Base-by-base conservation (phyloP, 2,888 invertebrate species). In the Apodemia zela region DNA sequence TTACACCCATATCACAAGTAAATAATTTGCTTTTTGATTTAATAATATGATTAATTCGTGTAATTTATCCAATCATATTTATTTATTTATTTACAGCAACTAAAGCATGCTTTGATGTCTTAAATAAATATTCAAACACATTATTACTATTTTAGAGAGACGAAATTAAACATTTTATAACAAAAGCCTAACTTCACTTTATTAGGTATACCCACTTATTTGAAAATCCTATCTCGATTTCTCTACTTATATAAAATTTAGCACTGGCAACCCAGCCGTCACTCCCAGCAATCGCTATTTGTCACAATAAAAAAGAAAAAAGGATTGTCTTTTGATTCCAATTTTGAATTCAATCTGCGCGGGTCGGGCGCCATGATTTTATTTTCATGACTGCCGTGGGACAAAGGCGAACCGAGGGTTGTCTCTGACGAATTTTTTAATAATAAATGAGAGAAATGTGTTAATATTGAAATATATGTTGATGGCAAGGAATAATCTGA, bases 321-420 rank as follows among this genome's bases (percentile, higher is more conserved):
- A 84, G 86, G 85, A 87, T 88, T 88, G 87, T 84, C 87, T 85
- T 85, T 81, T 87, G 89, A 88, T 89, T 84, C 87, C 89, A 87
- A 88, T 89, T 89, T 87, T 84, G 87, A 84, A 88, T 87, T 88
- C 89, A 89, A 91, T 90, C 82, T 86, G 78, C 84, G 82, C 83
- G 84, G 85, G 85, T 81, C 79, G 80, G 74, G 78, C 75, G 81
- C 84, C 89, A 90, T 90, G 90, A 90, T 91, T 90, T 90, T 89
- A 90, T 90, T 90, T 89, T 90, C 89, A 89, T 89, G 87, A 88
- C 81, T 79, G 86, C 73, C 81, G 69, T 76, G 89, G 88, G 88
- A 87, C 75, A 47, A 61, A 65, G 73, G 70, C 21, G 69, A 69
- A 68, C 69, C 66, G 69, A 79, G 82, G 82, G 78, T 73, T 73